Base-by-base conservation (phyloP, 1,140 invertebrate species). In the Diprion similis region DNA sequence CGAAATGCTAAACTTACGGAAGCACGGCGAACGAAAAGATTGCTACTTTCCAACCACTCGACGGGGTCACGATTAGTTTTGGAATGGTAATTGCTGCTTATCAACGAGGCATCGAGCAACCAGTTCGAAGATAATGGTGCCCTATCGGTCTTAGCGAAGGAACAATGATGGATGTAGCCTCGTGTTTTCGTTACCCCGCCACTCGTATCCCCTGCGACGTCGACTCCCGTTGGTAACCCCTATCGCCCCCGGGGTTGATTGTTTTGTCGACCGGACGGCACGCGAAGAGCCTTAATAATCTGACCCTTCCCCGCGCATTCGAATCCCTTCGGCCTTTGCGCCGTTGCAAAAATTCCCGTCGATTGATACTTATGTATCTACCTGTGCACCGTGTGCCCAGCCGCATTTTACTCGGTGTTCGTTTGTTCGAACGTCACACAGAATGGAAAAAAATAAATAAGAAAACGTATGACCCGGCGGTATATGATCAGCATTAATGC, bases 171-270 rank as follows among this genome's bases (percentile, higher is more conserved):
- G 51, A 59, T 59, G 51, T 59, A 59, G 51, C 51, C 24, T 59
- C 51, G 51, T 59, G 51, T 59, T 59, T 59, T 59, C 11, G 51
- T 59, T 59, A 13, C n/a, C 51, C 51, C 24, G 24, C 51, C 24
- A 37, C 24, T 4, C 24, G 24, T 37, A 37, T 37, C 24, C 24
- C 24, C 24, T 37, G 24, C 24, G 24, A 37, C 24, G 24, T 37
- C 24, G 24, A 59, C 51, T 17, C 51, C n/a, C 51, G 51, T 59
- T 17, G 3, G 51, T 59, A 15, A 4, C 11, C 51, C 51, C 11
- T 59, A 59, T 59, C 51, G 51, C 51, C 51, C 51, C 51, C n/a
- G 51, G 51, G 51, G 51, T 59, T 59, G 51, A 59, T 59, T 59
- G 51, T 59, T 59, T 59, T 59, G 51, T 59, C 51, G 51, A 59